Percentiles rank a stretch among this genome's conserved stretches.
Conservation (phyloP, 2,113 vertebrate species). For the Laticauda laticaudata region DNA sequence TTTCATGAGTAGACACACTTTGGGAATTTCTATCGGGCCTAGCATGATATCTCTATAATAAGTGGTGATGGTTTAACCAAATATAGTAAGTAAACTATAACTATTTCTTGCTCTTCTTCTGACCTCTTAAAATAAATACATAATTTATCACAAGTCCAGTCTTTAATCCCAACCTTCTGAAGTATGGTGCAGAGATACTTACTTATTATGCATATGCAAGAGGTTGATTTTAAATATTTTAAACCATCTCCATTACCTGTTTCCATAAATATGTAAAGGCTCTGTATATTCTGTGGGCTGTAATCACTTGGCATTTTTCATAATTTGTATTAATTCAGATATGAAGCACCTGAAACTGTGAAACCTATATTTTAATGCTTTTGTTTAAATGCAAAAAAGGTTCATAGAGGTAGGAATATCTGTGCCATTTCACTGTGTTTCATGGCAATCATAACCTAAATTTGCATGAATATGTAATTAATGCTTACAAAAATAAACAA, state of each 20-base stretch:
- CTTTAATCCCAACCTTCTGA: conserved; percentile 63
- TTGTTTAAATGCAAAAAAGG: conserved; percentile 42
- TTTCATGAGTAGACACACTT: conserved; percentile 32
- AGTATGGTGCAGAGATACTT: conserved; percentile 57
- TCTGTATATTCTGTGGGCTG: conserved; percentile 4
- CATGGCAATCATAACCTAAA: conserved; percentile 59
- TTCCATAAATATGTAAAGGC: conserved; percentile 50
- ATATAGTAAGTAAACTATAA: conserved; percentile 60
- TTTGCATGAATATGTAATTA: conserved; percentile 21
- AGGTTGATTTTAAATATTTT: conserved; percentile 62
- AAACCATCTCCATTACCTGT: conserved; percentile 57
- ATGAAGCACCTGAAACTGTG: conserved; percentile 40
- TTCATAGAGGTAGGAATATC: conserved; percentile 44
- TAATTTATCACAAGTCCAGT: conserved; percentile 68
- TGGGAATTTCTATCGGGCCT: conserved; percentile 49
- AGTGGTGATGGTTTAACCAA: conserved; percentile 56
- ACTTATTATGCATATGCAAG: conserved; percentile 61
- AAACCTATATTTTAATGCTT: conserved; percentile 40
- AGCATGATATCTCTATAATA: conserved; percentile 50
- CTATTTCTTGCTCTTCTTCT: conserved; percentile 35
- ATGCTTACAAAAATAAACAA: background rate
- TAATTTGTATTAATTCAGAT: conserved; percentile 50
- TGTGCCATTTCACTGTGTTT: conserved; percentile 68
- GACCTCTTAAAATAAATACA: conserved; percentile 66
- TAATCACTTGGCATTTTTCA: conserved; percentile 30